A percentile compares a stretch with the other conserved stretches of the same genome.
These are phyloP conservation scores for Pangasius sanitwongsei DNA, from an alignment of 2,797 vertebrate species.

Conservation along the genomic window DNA sequence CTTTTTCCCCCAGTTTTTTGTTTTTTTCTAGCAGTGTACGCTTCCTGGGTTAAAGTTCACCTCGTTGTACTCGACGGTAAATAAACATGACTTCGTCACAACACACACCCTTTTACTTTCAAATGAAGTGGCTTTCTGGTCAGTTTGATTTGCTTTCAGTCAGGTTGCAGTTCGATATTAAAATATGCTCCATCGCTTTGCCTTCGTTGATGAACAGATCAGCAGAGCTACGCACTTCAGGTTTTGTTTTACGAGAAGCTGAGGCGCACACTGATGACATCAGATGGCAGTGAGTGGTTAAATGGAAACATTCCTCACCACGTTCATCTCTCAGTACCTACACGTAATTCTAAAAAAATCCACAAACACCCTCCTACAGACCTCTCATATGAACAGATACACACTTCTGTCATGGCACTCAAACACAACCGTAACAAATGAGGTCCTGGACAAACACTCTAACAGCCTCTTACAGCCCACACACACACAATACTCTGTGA, in stretches of 20 bases:
- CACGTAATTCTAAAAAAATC: not conserved
- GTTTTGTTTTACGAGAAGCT: not conserved
- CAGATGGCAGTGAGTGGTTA: not conserved
- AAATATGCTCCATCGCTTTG: not conserved
- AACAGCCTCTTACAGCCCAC: slow-evolving; percentile 9
- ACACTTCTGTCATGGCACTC: not conserved
- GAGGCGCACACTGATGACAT: slow-evolving; percentile 6
- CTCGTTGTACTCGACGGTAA: not conserved
- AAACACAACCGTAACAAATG: not conserved
- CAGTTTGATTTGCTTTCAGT: not conserved
- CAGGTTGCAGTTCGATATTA: not conserved
- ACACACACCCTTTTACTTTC: not conserved
- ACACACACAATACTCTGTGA: not conserved
- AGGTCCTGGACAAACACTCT: not conserved
- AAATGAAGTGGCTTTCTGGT: not conserved
- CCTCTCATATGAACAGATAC: not conserved
- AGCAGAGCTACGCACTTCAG: not conserved
- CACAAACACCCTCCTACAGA: not conserved
- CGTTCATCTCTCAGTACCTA: not conserved
- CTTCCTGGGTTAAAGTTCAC: not conserved
- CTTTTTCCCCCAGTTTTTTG: too few relatives aligned
- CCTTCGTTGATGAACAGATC: not conserved
- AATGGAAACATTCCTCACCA: not conserved
- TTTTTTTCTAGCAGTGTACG: not conserved
- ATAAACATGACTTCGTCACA: not conserved